phyloP scores from a whole-genome alignment of 2,888 invertebrate species.

The Morpho helenor region DNA sequence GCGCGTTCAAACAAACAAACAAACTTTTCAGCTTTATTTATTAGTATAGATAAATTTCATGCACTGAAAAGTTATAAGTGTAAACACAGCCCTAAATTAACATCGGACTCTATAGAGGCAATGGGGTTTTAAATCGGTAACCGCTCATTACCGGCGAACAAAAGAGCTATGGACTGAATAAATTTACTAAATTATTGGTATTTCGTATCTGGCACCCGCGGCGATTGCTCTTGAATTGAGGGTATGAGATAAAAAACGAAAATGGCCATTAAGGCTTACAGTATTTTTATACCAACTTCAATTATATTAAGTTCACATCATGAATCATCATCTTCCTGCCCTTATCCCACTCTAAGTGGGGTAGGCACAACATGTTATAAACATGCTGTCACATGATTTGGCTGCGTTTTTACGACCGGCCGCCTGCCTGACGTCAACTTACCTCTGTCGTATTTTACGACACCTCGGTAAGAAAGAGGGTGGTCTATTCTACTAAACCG shows the following conservation, averaged over 20 bases:
- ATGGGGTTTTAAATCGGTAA: constrained; percentile 18
- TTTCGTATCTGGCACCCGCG: constrained; percentile 48
- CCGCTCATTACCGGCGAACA: constrained; percentile 45
- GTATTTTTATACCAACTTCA: constrained; percentile 2
- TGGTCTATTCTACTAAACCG: too few species aligned
- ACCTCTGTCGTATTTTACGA: too few species aligned
- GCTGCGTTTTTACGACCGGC: too few species aligned
- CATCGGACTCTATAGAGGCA: constrained; percentile 10
- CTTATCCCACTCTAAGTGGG: too few species aligned
- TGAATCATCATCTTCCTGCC: too few species aligned
- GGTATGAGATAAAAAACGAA: constrained; percentile 5
- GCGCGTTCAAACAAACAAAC: too few species aligned
- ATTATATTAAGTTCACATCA: not conserved
- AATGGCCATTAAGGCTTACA: constrained; percentile 3
- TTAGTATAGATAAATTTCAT: too few species aligned
- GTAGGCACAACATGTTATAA: too few species aligned
- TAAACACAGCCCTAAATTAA: constrained; percentile 16
- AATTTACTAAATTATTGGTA: constrained; percentile 73
- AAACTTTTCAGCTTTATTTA: too few species aligned
- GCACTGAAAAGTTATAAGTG: constrained; percentile 4
- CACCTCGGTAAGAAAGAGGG: too few species aligned
- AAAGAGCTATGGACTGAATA: constrained; percentile 66
- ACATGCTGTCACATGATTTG: too few species aligned
- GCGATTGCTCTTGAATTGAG: constrained; percentile 40
- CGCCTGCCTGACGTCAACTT: too few species aligned